Percentiles rank a stretch among this genome's conserved stretches.
These are phyloP conservation scores for Seriola dumerili DNA, from an alignment of 2,113 vertebrate genomes.

Conservation along the genomic window DNA sequence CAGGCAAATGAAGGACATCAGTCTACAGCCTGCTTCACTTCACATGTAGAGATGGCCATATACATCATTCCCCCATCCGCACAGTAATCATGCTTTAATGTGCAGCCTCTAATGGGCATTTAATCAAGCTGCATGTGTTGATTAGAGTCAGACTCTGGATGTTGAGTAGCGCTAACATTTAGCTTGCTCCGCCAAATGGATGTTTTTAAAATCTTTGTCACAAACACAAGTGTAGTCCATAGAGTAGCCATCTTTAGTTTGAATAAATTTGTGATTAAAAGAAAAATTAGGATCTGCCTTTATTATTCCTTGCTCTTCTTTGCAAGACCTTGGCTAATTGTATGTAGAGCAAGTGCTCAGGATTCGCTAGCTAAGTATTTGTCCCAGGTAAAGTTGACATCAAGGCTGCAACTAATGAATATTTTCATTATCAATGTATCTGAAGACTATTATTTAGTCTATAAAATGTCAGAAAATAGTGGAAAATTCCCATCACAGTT, in stretches of 20 bases:
- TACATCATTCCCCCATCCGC: slow-evolving; percentile 53
- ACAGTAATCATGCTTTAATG: slow-evolving; percentile 55
- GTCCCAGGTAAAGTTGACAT: not conserved
- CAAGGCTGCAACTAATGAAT: not conserved
- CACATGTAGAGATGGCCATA: slow-evolving; percentile 51
- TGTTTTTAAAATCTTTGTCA: not conserved
- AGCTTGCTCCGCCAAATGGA: not conserved
- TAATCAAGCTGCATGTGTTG: slow-evolving; percentile 49
- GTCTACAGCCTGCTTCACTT: slow-evolving; percentile 56
- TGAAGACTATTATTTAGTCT: no score
- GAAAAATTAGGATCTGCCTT: not conserved
- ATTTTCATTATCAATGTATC: not conserved
- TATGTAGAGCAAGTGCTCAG: not conserved
- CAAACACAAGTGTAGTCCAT: not conserved
- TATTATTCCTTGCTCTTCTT: not conserved
- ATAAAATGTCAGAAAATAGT: no score
- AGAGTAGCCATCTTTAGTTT: not conserved
- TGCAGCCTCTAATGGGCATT: slow-evolving; percentile 59
- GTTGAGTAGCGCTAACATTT: slow-evolving; percentile 5
- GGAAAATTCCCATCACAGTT: no score
- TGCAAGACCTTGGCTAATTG: not conserved
- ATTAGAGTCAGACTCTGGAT: slow-evolving; percentile 14
- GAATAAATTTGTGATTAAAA: not conserved
- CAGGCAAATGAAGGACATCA: slow-evolving; percentile 64
- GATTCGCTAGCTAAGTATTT: not conserved